Base-by-base conservation (phyloP, 2,888 invertebrate genomes). In the Athetis lepigone region DNA sequence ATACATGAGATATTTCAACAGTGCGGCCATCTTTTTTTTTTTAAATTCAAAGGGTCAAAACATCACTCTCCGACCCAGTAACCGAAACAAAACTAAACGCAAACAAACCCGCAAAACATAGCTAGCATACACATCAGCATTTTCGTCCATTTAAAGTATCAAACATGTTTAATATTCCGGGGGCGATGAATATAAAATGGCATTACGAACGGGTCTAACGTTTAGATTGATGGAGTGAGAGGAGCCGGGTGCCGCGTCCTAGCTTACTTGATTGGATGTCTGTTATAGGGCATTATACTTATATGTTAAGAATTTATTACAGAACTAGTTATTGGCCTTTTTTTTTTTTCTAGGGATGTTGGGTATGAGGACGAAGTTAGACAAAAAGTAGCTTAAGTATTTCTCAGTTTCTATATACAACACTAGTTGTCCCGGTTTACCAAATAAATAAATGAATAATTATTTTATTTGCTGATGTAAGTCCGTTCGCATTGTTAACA, bases 181-280 rank as follows among this genome's bases (percentile, higher is more conserved):
- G 6, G 19, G 46, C 46, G 47, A 52, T 58, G 47, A 52, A 47
- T 55, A 52, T 59, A 23, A 45, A 56, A 59, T 25, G 45, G 43
- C 40, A 42, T 21, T 42, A 40, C n/a, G 23, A 45, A 27, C 23
- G 67, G 37, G 18, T 43, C 39, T 39, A 19, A 11, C 21, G 36
- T 29, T 70, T 55, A 59, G 40, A 56, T 65, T 71, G 72, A 64
- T 69, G 52, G 36, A 49, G 52, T 67, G 65, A 39, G 33, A 52
- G 33, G 13, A 55, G 19, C 27, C 18, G 60, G 19, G 6, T 16
- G n/a, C 23, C 9, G n/a, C 13, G 4, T 16, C 4, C 50, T 11
- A 45, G 25, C 21, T 43, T 39, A 8, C 21, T 16, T 58, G 23
- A 50, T 60, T 70, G 40, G 18, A 43, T 47, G 49, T 27, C 43